phyloP scores from a whole-genome alignment of 1,140 invertebrate species.

The Adoxophyes honmai region DNA sequence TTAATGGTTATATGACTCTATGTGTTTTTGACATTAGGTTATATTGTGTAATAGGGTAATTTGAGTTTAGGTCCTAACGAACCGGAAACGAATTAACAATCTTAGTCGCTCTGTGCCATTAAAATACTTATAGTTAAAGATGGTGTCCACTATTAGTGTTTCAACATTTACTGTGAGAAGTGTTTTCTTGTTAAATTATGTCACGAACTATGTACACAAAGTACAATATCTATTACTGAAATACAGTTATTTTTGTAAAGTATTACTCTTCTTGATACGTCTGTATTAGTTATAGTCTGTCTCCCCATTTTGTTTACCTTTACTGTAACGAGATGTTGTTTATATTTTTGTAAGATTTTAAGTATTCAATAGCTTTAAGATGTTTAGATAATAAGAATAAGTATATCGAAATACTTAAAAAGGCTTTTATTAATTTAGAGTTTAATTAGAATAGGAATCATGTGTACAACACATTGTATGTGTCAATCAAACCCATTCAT shows the following conservation, averaged over 20 bases:
- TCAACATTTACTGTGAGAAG: conserved; percentile 1
- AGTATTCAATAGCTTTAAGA: conserved; percentile 25
- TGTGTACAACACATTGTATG: not conserved
- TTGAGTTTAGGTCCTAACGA: no score
- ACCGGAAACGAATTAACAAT: no score
- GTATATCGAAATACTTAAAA: conserved; percentile 16
- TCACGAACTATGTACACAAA: conserved; percentile 19
- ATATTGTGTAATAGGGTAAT: no score
- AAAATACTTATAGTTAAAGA: conserved; percentile 16
- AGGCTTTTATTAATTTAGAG: conserved; percentile 3
- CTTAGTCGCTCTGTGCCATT: conserved; percentile 40
- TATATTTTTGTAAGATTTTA: conserved; percentile 35
- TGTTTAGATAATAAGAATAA: conserved; percentile 1
- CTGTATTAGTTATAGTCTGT: conserved; percentile 17
- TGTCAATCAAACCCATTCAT: not conserved
- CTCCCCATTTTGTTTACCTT: conserved; percentile 22
- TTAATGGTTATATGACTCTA: no score
- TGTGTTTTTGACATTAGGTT: no score
- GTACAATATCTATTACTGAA: conserved; percentile 15
- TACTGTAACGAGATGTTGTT: conserved; percentile 24
- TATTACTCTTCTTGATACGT: conserved; percentile 20
- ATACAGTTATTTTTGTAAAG: conserved; percentile 30
- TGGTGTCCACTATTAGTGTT: not conserved
- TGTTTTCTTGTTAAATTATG: conserved; percentile 19
- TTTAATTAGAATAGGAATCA: not conserved